Conservation (phyloP, 2,888 invertebrate species). For the Metacarcinus magister region DNA sequence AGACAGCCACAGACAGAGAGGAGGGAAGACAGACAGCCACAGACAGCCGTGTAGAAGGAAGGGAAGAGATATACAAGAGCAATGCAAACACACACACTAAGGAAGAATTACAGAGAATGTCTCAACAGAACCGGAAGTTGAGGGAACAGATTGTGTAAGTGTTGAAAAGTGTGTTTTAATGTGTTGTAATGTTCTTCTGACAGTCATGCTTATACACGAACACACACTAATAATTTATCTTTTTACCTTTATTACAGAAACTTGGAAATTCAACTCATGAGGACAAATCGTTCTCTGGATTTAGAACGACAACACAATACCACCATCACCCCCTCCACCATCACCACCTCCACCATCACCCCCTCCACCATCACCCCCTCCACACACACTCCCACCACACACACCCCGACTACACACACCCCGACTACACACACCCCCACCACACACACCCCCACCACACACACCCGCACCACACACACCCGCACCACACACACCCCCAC, state of each 20-base stretch:
- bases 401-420: background rate
- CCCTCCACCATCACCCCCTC: background rate
- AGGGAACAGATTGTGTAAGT: constrained; percentile 12
- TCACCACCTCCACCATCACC: background rate
- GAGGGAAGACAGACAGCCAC: background rate
- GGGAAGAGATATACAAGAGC: background rate
- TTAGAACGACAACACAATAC: background rate
- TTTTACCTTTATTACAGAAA: background rate
- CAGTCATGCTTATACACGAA: background rate
- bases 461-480: background rate
- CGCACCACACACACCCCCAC: no score
- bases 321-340: background rate
- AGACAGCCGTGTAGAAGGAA: background rate
- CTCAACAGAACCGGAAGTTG: background rate
- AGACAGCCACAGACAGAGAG: background rate
- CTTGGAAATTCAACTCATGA: background rate
- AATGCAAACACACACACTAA: background rate
- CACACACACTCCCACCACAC: background rate
- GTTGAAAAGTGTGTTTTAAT: background rate
- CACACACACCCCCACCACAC: background rate
- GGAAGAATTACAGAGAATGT: background rate
- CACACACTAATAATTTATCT: background rate
- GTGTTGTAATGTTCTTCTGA: background rate
- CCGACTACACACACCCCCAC: background rate
- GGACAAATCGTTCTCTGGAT: background rate